Evolutionary conservation across 2,797 vertebrate species (phyloP).

Genomic region (Manis crassicaudata): DNA sequence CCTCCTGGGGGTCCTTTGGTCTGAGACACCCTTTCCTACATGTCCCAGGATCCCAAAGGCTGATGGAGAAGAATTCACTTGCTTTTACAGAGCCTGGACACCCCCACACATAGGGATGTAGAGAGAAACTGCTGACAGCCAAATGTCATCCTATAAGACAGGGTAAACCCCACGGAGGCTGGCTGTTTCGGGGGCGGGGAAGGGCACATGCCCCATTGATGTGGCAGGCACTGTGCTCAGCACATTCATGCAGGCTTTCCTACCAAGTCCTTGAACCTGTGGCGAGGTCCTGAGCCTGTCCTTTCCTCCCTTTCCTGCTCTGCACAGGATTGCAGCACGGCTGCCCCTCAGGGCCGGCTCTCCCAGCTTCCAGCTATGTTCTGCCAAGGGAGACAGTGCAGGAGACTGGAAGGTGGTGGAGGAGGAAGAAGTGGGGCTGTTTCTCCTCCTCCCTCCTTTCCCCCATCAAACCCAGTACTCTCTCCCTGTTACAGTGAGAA

Average conservation of each 20-base stretch:
- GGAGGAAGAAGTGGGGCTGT: not conserved
- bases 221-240: not conserved
- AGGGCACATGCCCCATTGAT: rapidly evolving
- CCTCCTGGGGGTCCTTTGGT: not conserved
- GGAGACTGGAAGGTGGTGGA: not conserved
- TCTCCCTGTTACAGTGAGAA: not conserved
- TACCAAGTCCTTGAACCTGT: not conserved
- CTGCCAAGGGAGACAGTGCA: not conserved
- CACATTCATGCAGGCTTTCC: not conserved
- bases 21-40: not conserved
- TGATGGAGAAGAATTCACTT: not conserved
- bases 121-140: not conserved
- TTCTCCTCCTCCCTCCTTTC: not conserved
- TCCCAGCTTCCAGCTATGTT: not conserved
- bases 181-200: not conserved
- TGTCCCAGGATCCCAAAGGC: not conserved
- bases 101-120: not conserved
- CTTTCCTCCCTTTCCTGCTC: too few species aligned
- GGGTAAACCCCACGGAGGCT: not conserved
- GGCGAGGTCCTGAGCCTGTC: not conserved
- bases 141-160: not conserved
- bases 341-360: rapidly evolving
- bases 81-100: not conserved
- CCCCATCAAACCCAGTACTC: not conserved
- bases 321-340: not conserved